These are phyloP conservation scores for Hypocryptadius cinnamomeus DNA, from an alignment of 2,113 vertebrate species.

Conservation along the genomic window DNA sequence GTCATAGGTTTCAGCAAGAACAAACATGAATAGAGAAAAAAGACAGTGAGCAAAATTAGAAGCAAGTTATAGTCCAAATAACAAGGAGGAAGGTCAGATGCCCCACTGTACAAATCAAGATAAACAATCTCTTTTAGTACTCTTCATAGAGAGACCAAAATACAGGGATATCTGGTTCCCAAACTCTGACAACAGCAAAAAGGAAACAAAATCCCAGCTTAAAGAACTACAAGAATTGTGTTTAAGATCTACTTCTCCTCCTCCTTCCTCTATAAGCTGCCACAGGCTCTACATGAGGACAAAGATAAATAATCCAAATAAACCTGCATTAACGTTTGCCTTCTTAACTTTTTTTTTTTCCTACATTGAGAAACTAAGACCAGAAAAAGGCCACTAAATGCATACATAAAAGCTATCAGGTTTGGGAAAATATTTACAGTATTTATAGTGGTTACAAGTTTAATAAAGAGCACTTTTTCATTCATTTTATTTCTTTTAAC, in stretches of 20 bases:
- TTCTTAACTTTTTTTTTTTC: not conserved
- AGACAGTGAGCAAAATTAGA: not conserved
- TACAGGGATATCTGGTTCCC: accelerated
- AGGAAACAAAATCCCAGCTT: not conserved
- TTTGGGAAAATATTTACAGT: not conserved
- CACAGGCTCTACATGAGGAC: not conserved
- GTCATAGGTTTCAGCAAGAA: not conserved
- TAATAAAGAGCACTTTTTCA: not conserved
- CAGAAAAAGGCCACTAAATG: not conserved
- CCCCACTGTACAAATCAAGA: not conserved
- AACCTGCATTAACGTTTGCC: not conserved
- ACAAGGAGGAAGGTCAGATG: not conserved
- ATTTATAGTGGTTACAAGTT: not conserved
- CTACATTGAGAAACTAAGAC: not conserved
- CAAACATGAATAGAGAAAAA: not conserved
- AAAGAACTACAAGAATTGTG: not conserved
- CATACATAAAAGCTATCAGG: not conserved
- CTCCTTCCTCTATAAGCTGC: not conserved
- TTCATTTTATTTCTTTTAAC: not conserved
- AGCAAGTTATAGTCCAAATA: not conserved
- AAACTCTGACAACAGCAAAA: not conserved
- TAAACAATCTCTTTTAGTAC: not conserved
- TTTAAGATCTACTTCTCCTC: not conserved
- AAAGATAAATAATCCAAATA: not conserved
- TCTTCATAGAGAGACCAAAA: not conserved